Conservation (phyloP, 2,888 invertebrate genomes). For the Furcula furcula region DNA sequence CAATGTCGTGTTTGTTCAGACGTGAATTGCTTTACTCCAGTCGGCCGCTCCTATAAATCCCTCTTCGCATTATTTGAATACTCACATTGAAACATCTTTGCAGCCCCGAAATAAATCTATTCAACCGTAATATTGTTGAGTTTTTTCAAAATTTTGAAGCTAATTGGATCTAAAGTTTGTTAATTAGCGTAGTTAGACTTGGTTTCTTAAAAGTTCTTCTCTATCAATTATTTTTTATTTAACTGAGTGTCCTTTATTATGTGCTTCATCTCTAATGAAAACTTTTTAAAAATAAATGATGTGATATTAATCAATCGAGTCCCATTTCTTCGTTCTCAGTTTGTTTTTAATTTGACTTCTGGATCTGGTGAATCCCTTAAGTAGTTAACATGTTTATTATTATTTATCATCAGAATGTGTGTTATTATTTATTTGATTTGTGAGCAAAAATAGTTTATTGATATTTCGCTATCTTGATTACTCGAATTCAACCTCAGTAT, state of each 20-base stretch:
- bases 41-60: constrained; percentile 57
- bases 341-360: too few relatives aligned
- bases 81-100: constrained; percentile 71
- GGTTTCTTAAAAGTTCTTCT: too few relatives aligned
- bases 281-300: too few relatives aligned
- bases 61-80: constrained; percentile 65
- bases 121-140: constrained; percentile 70
- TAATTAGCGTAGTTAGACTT: constrained; percentile 64
- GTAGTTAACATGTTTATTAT: too few relatives aligned
- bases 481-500: constrained; percentile 23
- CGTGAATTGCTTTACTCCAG: constrained; percentile 54
- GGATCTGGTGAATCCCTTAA: too few relatives aligned
- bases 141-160: constrained; percentile 67
- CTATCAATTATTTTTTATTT: too few relatives aligned
- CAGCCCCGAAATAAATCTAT: constrained; percentile 68
- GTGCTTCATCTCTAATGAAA: too few relatives aligned
- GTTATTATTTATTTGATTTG: too few relatives aligned
- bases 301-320: too few relatives aligned
- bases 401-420: too few relatives aligned
- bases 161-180: constrained; percentile 72
- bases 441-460: constrained; percentile 17
- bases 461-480: constrained; percentile 18
- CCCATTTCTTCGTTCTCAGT: too few relatives aligned
- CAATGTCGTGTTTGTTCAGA: constrained; percentile 46
- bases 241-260: too few relatives aligned